Conservation (phyloP, 92 coral and sea anemone species). For the Porites rus region DNA sequence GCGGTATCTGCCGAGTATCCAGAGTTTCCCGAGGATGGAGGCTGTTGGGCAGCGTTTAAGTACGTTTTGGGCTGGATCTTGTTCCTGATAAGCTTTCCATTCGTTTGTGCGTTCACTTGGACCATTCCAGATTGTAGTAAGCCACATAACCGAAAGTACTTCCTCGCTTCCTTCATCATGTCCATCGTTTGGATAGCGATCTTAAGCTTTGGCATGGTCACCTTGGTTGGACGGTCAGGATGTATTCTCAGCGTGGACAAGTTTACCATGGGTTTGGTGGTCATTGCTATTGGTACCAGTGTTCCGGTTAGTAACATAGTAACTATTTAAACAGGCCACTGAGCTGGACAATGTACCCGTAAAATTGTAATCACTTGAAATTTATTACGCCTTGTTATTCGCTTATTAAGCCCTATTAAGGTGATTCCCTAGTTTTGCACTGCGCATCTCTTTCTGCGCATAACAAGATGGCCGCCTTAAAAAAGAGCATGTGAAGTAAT, state of each 20-base stretch:
- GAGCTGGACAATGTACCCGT: too few species aligned
- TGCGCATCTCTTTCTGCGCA: too few species aligned
- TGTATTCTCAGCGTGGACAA: constrained; percentile 96
- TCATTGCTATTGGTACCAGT: constrained; percentile 98
- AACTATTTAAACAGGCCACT: neutral
- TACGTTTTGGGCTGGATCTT: constrained; percentile 82
- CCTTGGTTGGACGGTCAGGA: constrained; percentile 96
- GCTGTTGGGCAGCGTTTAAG: constrained; percentile 51
- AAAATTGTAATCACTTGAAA: too few species aligned
- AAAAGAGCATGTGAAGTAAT: too few species aligned
- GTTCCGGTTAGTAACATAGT: constrained; percentile 84
- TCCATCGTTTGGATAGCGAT: constrained; percentile 98
- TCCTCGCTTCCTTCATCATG: constrained; percentile 85
- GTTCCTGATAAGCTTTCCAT: constrained; percentile 90
- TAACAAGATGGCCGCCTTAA: too few species aligned
- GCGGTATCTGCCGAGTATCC: constrained; percentile 85
- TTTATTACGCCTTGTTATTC: too few species aligned
- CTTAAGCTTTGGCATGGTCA: constrained; percentile 97
- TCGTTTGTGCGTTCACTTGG: constrained; percentile 93
- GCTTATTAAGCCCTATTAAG: too few species aligned
- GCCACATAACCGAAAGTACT: constrained; percentile 94
- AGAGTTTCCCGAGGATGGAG: constrained; percentile 72
- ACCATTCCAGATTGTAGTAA: constrained; percentile 97
- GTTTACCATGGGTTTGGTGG: constrained; percentile 99
- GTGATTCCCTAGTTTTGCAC: too few species aligned